phyloP scores from a whole-genome alignment of 2,797 vertebrate genomes.

The Halcyon chelicuti region DNA sequence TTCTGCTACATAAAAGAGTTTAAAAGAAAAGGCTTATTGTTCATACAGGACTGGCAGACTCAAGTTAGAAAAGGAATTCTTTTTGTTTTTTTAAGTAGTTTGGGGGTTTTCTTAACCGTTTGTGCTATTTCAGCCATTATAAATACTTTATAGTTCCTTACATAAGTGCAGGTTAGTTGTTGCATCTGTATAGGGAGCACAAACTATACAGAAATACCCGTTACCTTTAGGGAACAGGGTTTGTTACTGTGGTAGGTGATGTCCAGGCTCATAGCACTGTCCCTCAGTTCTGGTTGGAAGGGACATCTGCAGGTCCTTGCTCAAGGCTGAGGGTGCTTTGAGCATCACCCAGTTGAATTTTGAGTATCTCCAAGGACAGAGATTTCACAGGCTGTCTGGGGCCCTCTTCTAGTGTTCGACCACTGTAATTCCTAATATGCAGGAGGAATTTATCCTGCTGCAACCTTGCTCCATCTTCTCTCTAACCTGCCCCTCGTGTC shows the following conservation, averaged over 20 bases:
- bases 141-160: neutral
- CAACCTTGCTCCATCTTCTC: neutral
- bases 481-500: neutral
- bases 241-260: rapidly evolving
- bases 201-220: rapidly evolving
- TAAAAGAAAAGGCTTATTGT: neutral
- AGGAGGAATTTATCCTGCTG: neutral
- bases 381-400: neutral
- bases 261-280: rapidly evolving
- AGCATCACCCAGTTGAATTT: too few relatives aligned
- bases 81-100: neutral
- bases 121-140: neutral
- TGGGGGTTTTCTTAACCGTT: neutral
- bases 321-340: neutral
- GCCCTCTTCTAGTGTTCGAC: neutral
- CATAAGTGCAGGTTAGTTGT: neutral
- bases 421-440: neutral
- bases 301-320: neutral
- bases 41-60: neutral
- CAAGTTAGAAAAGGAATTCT: neutral
- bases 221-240: neutral
- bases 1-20: neutral
- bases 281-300: rapidly evolving
- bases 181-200: rapidly evolving
- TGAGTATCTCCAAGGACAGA: neutral